A percentile compares a stretch with the other conserved stretches of the same genome.
phyloP scores from a whole-genome alignment of 2,113 vertebrate genomes.

The Hipposideros armiger region DNA sequence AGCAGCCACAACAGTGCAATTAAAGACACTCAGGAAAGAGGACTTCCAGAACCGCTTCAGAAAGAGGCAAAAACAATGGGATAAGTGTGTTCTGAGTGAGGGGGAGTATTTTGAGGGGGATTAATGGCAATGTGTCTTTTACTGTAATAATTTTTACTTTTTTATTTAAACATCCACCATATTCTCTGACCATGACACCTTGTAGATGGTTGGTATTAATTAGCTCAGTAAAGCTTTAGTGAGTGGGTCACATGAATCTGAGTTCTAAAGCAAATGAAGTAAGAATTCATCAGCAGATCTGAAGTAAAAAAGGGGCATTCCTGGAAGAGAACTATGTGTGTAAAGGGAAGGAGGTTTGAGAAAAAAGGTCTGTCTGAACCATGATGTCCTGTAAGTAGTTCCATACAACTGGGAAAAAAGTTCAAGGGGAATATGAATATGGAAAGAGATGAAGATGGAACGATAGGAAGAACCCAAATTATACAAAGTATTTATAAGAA shows the following conservation, averaged over 20 bases:
- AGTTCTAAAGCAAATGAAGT: background rate
- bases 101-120: too few relatives aligned
- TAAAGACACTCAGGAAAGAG: too few relatives aligned
- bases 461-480: background rate
- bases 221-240: background rate
- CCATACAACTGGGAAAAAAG: background rate
- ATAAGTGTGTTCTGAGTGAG: too few relatives aligned
- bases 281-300: background rate
- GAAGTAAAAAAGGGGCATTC: background rate
- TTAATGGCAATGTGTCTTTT: too few relatives aligned
- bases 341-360: background rate
- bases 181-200: too few relatives aligned
- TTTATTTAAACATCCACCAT: too few relatives aligned
- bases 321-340: background rate
- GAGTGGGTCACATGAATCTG: background rate
- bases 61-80: too few relatives aligned
- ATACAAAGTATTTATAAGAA: background rate
- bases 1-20: too few relatives aligned
- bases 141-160: too few relatives aligned
- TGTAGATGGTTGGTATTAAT: background rate
- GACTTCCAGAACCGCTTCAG: too few relatives aligned
- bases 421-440: conserved; percentile 6
- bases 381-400: background rate
- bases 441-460: background rate
- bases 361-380: background rate